Evolutionary conservation across 2,797 vertebrate genomes (phyloP).

Genomic region (Poeciliopsis presidionis): DNA sequence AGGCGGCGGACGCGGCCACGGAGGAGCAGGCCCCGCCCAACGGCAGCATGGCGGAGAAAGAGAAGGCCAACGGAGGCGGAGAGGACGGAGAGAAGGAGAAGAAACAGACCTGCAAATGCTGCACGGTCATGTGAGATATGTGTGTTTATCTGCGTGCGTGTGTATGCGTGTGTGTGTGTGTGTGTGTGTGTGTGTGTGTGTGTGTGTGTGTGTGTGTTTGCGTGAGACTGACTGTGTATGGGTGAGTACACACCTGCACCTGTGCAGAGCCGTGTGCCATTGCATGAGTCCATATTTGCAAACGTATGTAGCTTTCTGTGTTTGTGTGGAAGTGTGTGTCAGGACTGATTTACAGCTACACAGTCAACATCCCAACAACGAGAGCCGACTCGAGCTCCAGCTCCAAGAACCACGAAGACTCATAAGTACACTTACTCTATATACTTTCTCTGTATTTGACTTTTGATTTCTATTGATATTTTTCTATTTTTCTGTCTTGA

Average conservation of each 20-base stretch:
- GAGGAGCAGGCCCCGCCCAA: conserved; percentile 85
- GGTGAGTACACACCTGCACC: conserved; percentile 34
- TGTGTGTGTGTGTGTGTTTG: neutral
- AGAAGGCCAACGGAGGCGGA: conserved; percentile 79
- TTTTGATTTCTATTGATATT: conserved; percentile 86
- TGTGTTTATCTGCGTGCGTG: neutral
- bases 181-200: neutral
- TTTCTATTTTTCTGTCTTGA: conserved; percentile 87
- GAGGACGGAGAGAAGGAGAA: conserved; percentile 84
- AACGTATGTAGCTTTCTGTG: conserved; percentile 46
- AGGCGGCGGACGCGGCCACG: conserved; percentile 75
- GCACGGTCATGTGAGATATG: conserved; percentile 90
- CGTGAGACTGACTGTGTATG: conserved; percentile 29
- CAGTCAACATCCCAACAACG: conserved; percentile 68
- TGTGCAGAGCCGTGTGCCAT: conserved; percentile 49
- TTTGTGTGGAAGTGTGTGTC: conserved; percentile 45
- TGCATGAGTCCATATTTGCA: conserved; percentile 59
- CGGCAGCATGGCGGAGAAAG: conserved; percentile 84
- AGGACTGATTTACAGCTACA: conserved; percentile 68
- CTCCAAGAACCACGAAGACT: conserved; percentile 75
- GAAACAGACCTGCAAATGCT: conserved; percentile 96
- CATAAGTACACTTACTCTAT: conserved; percentile 70
- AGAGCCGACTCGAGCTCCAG: conserved; percentile 70
- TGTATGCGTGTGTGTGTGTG: neutral
- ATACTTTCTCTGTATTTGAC: conserved; percentile 81